Percentiles rank a stretch among this genome's conserved stretches.
These are phyloP conservation scores for Dinomys branickii DNA, from an alignment of 2,113 vertebrate species.

Conservation along the genomic window DNA sequence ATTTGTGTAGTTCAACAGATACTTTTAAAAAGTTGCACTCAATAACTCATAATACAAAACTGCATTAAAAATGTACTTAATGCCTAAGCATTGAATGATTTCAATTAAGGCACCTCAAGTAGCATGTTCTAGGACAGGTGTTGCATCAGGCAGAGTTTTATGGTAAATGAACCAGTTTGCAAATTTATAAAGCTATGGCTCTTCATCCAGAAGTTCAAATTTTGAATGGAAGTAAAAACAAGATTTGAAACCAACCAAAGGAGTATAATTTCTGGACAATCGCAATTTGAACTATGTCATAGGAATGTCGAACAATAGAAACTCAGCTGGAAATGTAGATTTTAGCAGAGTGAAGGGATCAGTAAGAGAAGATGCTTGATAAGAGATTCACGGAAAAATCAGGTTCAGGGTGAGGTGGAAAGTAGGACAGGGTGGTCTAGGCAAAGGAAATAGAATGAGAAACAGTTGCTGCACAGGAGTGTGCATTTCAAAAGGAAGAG, in stretches of 20 bases:
- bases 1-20: background rate
- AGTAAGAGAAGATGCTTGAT: background rate
- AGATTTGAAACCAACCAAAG: background rate
- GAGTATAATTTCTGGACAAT: background rate
- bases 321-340: background rate
- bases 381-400: background rate
- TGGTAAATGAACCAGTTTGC: background rate
- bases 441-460: background rate
- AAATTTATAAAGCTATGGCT: background rate
- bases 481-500: background rate
- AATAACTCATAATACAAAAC: background rate
- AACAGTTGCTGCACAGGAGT: background rate
- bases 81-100: background rate
- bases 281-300: background rate
- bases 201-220: background rate
- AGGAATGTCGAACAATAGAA: background rate
- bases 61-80: background rate
- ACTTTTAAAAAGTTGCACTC: background rate
- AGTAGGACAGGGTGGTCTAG: background rate
- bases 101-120: background rate
- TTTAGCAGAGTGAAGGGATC: background rate
- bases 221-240: background rate
- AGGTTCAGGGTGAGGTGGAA: background rate
- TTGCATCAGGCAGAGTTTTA: background rate
- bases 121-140: background rate